These are phyloP conservation scores for Cetoscarus ocellatus DNA, from an alignment of 2,797 vertebrate species.

Conservation along the genomic window DNA sequence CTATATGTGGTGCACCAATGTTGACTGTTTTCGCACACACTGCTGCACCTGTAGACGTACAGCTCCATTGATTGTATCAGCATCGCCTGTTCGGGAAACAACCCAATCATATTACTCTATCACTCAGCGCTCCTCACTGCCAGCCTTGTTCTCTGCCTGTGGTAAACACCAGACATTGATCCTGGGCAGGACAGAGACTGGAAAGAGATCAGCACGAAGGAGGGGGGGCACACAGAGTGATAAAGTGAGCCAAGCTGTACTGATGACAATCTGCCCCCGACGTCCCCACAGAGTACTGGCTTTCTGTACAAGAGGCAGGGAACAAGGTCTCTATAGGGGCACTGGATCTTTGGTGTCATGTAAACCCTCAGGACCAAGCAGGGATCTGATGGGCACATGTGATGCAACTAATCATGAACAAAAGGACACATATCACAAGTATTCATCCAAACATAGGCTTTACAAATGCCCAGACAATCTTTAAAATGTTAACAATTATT, in stretches of 20 bases:
- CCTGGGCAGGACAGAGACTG: constrained; percentile 29
- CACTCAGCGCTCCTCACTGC: constrained; percentile 44
- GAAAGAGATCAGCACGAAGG: constrained; percentile 50
- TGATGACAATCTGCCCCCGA: constrained; percentile 61
- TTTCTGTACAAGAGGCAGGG: constrained; percentile 39
- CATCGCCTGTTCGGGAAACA: constrained; percentile 55
- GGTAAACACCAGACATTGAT: constrained; percentile 62
- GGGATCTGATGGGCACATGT: constrained; percentile 15
- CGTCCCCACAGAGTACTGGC: constrained; percentile 51
- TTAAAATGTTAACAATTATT: constrained; percentile 10
- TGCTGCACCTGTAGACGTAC: constrained; percentile 38
- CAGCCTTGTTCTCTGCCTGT: constrained; percentile 39
- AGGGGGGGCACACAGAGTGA: constrained; percentile 53
- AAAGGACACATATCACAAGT: not conserved
- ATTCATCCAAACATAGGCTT: not conserved
- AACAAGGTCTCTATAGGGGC: constrained; percentile 35
- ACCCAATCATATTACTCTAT: constrained; percentile 62
- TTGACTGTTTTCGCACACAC: constrained; percentile 20
- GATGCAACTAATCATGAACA: constrained; percentile 24
- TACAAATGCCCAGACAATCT: not conserved
- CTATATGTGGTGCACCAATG: constrained; percentile 10
- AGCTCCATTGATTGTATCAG: constrained; percentile 52
- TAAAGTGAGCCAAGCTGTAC: constrained; percentile 64
- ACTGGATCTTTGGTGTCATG: constrained; percentile 31
- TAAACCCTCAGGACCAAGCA: constrained; percentile 33